phyloP scores from a whole-genome alignment of 2,113 vertebrate genomes.

The Ptilorrhoa leucosticta region DNA sequence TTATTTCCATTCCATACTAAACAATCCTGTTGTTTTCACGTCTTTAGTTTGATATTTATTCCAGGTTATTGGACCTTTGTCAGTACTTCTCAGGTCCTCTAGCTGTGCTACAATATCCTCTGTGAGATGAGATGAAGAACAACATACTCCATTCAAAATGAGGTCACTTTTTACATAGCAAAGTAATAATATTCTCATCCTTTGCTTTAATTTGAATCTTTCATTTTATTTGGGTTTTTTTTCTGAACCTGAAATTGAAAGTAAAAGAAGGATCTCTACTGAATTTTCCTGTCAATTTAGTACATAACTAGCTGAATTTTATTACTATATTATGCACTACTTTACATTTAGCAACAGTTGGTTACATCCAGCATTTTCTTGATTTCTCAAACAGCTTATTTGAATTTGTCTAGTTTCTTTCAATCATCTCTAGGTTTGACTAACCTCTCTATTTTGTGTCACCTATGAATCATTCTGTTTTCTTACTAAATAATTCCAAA shows the following conservation, averaged over 20 bases:
- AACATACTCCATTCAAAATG: background rate
- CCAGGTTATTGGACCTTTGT: background rate
- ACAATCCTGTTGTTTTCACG: background rate
- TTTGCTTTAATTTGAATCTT: background rate
- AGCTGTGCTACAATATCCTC: background rate
- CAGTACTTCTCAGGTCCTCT: background rate
- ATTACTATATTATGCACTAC: background rate
- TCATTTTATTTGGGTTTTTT: background rate
- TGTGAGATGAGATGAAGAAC: background rate
- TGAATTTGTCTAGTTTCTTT: background rate
- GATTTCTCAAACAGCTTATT: background rate
- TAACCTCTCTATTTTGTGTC: background rate
- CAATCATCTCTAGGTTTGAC: background rate
- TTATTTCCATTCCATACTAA: background rate
- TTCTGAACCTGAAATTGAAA: background rate
- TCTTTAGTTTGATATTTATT: background rate
- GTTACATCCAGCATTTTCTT: background rate
- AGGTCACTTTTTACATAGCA: background rate
- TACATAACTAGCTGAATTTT: background rate
- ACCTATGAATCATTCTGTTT: background rate
- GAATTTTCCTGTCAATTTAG: background rate
- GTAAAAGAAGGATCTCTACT: background rate
- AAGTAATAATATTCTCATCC: background rate
- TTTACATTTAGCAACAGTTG: background rate
- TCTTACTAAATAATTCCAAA: background rate